phyloP scores from a whole-genome alignment of 2,888 invertebrate genomes.

The Andrena chrysosceles region DNA sequence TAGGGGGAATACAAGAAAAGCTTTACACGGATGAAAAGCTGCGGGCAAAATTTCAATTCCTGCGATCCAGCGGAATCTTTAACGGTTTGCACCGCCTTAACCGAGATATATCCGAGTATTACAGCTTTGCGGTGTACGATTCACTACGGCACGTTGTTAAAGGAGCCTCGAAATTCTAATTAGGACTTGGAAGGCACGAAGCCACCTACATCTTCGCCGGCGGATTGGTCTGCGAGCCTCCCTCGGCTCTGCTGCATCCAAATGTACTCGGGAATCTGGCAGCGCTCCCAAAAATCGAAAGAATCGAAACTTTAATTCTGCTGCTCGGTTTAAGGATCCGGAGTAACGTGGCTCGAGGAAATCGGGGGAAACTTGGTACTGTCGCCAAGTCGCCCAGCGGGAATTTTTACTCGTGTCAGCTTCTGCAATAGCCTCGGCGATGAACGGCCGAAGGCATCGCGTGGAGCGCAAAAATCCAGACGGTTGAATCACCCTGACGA shows the following conservation, averaged over 20 bases:
- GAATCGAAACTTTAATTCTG: too few relatives aligned
- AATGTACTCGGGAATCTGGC: too few relatives aligned
- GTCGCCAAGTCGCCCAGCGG: not conserved
- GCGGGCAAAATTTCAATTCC: slow-evolving; percentile 19
- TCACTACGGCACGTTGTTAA: not conserved
- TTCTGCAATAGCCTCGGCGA: slow-evolving; percentile 4
- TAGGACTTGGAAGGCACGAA: too few relatives aligned
- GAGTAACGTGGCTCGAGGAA: too few relatives aligned
- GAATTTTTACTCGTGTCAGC: not conserved
- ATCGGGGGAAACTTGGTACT: not conserved
- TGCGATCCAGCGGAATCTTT: not conserved
- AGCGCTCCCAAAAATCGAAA: too few relatives aligned
- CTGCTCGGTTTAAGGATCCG: too few relatives aligned
- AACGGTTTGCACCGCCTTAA: not conserved
- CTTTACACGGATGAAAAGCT: slow-evolving; percentile 6
- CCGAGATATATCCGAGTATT: not conserved
- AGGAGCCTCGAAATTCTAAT: too few relatives aligned
- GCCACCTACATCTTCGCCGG: too few relatives aligned
- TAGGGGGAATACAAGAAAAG: slow-evolving; percentile 6
- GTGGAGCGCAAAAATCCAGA: slow-evolving; percentile 61
- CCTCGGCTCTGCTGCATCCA: too few relatives aligned
- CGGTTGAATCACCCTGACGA: slow-evolving; percentile 68
- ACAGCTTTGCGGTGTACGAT: not conserved
- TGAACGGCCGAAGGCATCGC: slow-evolving; percentile 16
- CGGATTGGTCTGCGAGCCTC: too few relatives aligned